Evolutionary conservation across 2,888 invertebrate genomes (phyloP), one percentile per base, ranked within the genome.

Genomic region (Parelbella ahira): DNA sequence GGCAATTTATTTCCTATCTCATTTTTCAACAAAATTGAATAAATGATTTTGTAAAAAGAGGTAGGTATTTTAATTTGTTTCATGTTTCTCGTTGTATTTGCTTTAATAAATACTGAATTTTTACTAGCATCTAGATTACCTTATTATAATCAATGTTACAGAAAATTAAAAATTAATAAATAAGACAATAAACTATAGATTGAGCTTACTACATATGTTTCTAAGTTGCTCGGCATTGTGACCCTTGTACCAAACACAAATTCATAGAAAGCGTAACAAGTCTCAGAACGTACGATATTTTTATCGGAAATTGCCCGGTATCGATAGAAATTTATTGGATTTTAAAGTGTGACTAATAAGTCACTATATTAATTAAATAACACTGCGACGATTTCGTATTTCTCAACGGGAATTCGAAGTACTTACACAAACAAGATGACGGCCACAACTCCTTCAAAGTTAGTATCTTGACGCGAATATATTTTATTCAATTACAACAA

Each of bases 361-460:
- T n/a, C n/a, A n/a, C n/a, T n/a, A n/a, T n/a, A n/a, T n/a, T n/a
- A 27, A 41, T 12, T 20, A 20, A 20, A 41, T 33, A 33, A 27
- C 33, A 4, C 15, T 15, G 4, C 2, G 15, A 4, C 15, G 15
- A 4, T 15, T 41, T 41, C 19, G 21, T 21, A 21, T 42, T 42
- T 42, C 41, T 11, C 30, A 21, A 11, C 20, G 20, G 24, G 33
- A 41, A 20, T 41, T 10, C 32, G 21, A 27, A 9, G 53, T 56
- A 80, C 80, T 82, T 83, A 81, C 81, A 79, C 72, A 78, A 80
- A 81, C 63, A 64, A 64, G 56, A 57, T 53, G 58, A 68, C 32
- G 39, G 19, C 41, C 27, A 27, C 27, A 34, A 41, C 33, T 41
- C 28, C 60, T 74, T 62, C 58, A 60, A 72, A 78, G 64, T 79